Evolutionary conservation across 2,797 vertebrate species (phyloP).

Genomic region (Hippoglossus hippoglossus): DNA sequence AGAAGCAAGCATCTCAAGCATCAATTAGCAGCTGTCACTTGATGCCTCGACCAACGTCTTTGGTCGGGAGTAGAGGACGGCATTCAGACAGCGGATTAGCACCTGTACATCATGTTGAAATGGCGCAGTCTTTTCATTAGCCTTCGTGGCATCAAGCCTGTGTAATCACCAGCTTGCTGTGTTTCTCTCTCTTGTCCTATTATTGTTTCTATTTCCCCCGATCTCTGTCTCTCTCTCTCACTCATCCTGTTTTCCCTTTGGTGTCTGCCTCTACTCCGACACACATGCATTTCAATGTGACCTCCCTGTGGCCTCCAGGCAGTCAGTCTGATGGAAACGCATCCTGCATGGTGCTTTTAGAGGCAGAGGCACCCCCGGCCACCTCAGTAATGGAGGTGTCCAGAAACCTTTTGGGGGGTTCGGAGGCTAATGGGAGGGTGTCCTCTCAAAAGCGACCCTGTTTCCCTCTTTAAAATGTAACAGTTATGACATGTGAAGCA

Average conservation of each 20-base stretch:
- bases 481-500: conserved; percentile 8
- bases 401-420: conserved; percentile 50
- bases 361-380: conserved; percentile 56
- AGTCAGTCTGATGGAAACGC: conserved; percentile 51
- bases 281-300: conserved; percentile 71
- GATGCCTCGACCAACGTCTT: conserved; percentile 1
- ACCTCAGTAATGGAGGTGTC: conserved; percentile 70
- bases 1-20: conserved; percentile 2
- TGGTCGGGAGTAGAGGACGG: conserved; percentile 17
- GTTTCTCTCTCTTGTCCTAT: conserved; percentile 13
- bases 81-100: conserved; percentile 40
- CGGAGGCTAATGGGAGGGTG: conserved; percentile 35
- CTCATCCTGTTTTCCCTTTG: conserved; percentile 10
- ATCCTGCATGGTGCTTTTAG: conserved; percentile 71
- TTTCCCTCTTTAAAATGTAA: conserved; percentile 28
- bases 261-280: conserved; percentile 35
- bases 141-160: conserved; percentile 24
- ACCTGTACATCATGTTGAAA: conserved; percentile 43
- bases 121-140: conserved; percentile 43
- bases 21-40: conserved; percentile 37
- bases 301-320: conserved; percentile 60
- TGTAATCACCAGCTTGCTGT: conserved; percentile 9
- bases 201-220: not conserved
- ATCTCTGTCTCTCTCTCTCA: not conserved
- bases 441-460: conserved; percentile 36